A percentile compares a stretch with the other conserved stretches of the same genome.
Conservation (phyloP, 2,797 vertebrate genomes). For the Tragelaphus oryx region DNA sequence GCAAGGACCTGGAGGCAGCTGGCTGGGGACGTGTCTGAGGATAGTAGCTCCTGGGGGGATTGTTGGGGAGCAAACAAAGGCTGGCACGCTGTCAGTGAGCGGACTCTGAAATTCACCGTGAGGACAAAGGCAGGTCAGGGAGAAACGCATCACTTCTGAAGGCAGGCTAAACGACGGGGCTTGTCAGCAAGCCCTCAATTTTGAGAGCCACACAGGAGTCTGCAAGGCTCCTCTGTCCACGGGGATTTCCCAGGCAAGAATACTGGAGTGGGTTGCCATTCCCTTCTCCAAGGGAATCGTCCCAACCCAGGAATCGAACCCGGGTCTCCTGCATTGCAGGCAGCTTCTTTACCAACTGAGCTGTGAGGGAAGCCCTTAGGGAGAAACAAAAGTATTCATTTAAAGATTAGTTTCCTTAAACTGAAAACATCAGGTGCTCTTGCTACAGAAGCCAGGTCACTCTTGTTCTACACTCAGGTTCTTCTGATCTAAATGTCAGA, state of each 20-base stretch:
- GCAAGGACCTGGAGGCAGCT: fast-evolving
- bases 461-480: fast-evolving
- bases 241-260: background rate
- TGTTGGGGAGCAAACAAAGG: background rate
- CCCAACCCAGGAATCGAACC: background rate
- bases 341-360: background rate
- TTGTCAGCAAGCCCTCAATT: background rate
- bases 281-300: background rate
- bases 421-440: background rate
- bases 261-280: background rate
- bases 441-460: background rate
- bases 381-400: background rate
- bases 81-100: fast-evolving
- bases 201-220: fast-evolving
- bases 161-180: fast-evolving
- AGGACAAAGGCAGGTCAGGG: background rate
- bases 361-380: background rate
- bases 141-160: background rate
- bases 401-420: background rate
- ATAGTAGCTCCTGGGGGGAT: background rate
- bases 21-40: fast-evolving
- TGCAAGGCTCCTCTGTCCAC: background rate
- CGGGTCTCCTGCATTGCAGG: fast-evolving
- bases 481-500: fast-evolving
- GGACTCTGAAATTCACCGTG: background rate